These are phyloP conservation scores for Drosophila ogumai DNA, from an alignment of 1,140 invertebrate species.

Conservation along the genomic window DNA sequence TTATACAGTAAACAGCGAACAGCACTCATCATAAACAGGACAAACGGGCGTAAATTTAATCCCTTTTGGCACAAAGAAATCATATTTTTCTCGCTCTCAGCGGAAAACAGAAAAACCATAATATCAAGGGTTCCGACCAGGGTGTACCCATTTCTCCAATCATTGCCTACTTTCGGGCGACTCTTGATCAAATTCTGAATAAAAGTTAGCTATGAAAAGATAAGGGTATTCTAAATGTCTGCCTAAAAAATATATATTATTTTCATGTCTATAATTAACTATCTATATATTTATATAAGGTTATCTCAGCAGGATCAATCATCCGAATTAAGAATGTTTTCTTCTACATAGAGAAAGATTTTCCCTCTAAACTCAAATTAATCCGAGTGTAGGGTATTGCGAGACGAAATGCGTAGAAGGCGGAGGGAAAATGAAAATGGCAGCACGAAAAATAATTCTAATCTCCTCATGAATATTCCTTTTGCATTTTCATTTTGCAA, in stretches of 20 bases:
- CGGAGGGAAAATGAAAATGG: slow-evolving; percentile 80
- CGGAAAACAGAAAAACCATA: slow-evolving; percentile 6
- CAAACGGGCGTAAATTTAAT: slow-evolving; percentile 79
- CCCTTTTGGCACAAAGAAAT: slow-evolving; percentile 80
- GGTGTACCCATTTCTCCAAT: not conserved
- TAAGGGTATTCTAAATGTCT: not conserved
- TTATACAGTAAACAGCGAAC: slow-evolving; percentile 23
- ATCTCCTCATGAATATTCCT: slow-evolving; percentile 85
- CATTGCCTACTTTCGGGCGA: not conserved
- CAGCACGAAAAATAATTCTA: slow-evolving; percentile 84
- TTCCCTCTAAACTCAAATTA: not conserved
- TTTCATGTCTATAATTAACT: not conserved
- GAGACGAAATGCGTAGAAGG: slow-evolving; percentile 53
- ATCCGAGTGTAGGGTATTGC: slow-evolving; percentile 30
- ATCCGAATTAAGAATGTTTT: no score
- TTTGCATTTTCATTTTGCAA: slow-evolving; percentile 81
- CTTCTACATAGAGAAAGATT: not conserved
- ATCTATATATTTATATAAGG: no score
- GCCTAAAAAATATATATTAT: not conserved
- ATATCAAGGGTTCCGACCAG: not conserved
- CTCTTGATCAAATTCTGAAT: not conserved
- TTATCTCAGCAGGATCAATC: not conserved
- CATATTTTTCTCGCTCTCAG: slow-evolving; percentile 63
- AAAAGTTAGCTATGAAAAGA: not conserved
- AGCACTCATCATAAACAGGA: slow-evolving; percentile 75